Conservation (phyloP, 2,113 vertebrate genomes). For the Oryzias woworae region DNA sequence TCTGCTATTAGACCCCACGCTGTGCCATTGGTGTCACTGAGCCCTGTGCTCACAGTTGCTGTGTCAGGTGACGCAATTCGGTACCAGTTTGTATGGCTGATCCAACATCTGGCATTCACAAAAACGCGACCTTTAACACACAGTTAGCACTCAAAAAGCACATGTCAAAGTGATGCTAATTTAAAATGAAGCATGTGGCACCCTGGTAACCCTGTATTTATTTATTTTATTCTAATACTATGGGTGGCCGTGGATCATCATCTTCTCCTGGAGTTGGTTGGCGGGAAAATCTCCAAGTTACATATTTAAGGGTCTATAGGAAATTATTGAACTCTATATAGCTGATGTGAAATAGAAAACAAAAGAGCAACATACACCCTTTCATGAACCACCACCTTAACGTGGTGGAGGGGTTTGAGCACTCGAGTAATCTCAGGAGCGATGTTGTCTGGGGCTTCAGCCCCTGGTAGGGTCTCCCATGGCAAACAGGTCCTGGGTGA, state of each 20-base stretch:
- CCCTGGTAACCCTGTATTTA: neutral
- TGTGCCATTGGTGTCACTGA: slow-evolving; percentile 25
- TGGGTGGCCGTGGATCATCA: neutral
- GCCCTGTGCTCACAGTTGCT: neutral
- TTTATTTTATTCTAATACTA: neutral
- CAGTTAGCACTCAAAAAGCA: neutral
- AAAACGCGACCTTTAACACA: neutral
- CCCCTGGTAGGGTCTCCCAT: too few species aligned
- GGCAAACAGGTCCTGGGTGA: too few species aligned
- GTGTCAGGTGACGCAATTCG: too few species aligned
- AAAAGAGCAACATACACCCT: too few species aligned
- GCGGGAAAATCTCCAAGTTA: neutral
- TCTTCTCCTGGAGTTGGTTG: neutral
- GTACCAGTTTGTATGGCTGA: too few species aligned
- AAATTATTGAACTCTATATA: too few species aligned
- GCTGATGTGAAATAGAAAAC: too few species aligned
- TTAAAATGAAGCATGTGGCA: neutral
- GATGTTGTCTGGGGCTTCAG: too few species aligned
- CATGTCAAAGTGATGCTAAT: neutral
- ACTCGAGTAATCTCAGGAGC: too few species aligned
- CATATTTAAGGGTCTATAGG: neutral
- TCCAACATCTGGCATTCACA: neutral
- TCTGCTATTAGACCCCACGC: slow-evolving; percentile 38
- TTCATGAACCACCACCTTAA: too few species aligned
- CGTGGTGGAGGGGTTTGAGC: too few species aligned